Base-by-base conservation (phyloP, 2,113 vertebrate species). In the Leucopsar rothschildi region DNA sequence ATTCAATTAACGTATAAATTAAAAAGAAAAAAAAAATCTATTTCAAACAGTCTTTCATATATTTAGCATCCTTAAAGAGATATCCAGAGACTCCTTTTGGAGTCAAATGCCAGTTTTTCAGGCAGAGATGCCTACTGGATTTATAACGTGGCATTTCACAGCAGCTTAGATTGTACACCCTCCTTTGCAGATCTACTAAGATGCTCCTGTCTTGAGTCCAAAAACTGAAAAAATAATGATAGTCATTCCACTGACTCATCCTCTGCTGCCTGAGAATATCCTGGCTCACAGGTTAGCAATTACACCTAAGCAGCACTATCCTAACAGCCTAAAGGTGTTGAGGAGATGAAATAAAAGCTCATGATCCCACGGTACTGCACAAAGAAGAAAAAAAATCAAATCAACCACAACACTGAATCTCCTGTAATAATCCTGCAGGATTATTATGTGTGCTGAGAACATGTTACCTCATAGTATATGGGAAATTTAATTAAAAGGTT, bases 401-500 rank as follows among this genome's bases (percentile, higher is more conserved):
- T 49, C 82, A 83, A 69, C 80, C 37, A 64, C 82, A 92, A 77
- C 39, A 85, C 33, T 47, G 45, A 78, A 71, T 49, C 44, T 75
- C 44, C 82, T 82, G n/a, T 66, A 86, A 79, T 71, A 84, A 89
- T 70, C 66, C 65, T 71, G 44, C 42, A 65, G 73, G 22, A 68
- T 78, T 83, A 90, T 50, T 88, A 65, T 14, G 63, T 83, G 35
- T 83, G 80, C 86, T 81, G 55, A 81, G 63, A 94, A 83, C 35
- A 61, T 3, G 12, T 60, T 81, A 78, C 60, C 16, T 84, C 68
- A 68, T 13, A 68, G 21, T 45, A 53, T 13, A 64, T 76, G 69
- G 37, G 28, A 92, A 93, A 83, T 24, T 16, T 79, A 96, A 96
- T 93, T 95, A 92, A 81, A 90, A 83, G 60, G 45, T 39, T 72